Evolutionary conservation across 2,888 invertebrate species (phyloP), one percentile per base, ranked within the genome.

Genomic region (Lymantria dispar): DNA sequence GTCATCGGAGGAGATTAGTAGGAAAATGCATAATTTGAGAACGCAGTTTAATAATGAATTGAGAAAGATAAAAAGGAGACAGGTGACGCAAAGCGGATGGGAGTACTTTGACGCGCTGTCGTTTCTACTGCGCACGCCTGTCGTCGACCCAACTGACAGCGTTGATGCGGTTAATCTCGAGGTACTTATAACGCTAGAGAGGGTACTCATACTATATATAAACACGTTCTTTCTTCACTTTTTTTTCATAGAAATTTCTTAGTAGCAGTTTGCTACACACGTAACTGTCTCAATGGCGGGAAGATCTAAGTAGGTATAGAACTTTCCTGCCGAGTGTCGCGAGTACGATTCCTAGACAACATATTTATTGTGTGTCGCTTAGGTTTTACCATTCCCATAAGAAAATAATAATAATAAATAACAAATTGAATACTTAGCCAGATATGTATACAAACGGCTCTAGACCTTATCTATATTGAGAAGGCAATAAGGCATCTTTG

Each of bases 11-110:
- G 89, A 89, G 64, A 87, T 90, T 48, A 81, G 74, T 47, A 72
- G 88, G 50, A 90, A 90, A 58, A 73, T 88, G 50, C 89, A 90
- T 63, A 89, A 90, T 72, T 72, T 90, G 68, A 69, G 89, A 58
- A 80, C 87, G 29, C 90, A 89, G 67, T 85, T 85, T 45, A 87
- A 88, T 62, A 85, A 85, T 52, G 90, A 90, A 62, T 56, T 89
- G 74, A 68, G 90, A 58, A 90, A 89, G 71, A 81, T 90, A 57
- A 85, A 86, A 62, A 72, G 78, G 60, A 76, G 78, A 57, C 78
- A 80, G 50, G 78, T 72, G 50, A 71, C 60, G 37, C 56, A 58
- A 13, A 88, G 87, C 56, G 76, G 80, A 46, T 90, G 90, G 90
- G 89, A 89, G 68, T 86, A 90, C 59, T 90, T 90, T 60, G 88